Evolutionary conservation across 2,113 vertebrate species (phyloP).

Genomic region (Anser brachyrhynchus): DNA sequence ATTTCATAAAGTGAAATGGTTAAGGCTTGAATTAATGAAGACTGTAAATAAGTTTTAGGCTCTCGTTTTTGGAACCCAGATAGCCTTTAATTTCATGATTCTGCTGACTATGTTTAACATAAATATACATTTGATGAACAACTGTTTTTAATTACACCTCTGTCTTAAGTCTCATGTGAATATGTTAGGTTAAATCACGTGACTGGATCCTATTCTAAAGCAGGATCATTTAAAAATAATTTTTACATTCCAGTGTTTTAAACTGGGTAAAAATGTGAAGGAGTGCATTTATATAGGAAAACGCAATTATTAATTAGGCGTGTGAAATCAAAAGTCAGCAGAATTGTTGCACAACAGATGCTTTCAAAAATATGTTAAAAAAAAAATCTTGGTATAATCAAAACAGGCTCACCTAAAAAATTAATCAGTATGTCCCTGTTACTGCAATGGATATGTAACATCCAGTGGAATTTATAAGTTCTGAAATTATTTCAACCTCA

Average conservation of each 20-base stretch:
- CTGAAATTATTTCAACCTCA: not conserved
- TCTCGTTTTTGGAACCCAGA: not conserved
- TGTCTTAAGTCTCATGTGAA: not conserved
- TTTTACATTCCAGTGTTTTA: not conserved
- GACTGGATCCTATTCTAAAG: not conserved
- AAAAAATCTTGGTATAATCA: not conserved
- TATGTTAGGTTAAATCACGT: not conserved
- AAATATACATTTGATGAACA: not conserved
- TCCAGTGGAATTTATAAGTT: not conserved
- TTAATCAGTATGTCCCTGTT: not conserved
- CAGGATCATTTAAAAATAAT: not conserved
- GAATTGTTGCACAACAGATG: not conserved
- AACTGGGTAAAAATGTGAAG: not conserved
- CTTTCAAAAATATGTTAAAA: not conserved
- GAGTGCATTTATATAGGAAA: not conserved
- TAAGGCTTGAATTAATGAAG: conserved; percentile 63
- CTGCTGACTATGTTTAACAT: not conserved
- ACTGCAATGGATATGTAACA: not conserved
- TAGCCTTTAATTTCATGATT: not conserved
- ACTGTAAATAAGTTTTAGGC: conserved; percentile 31
- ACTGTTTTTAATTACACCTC: not conserved
- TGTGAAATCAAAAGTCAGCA: not conserved
- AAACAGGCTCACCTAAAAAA: not conserved
- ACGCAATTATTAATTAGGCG: not conserved
- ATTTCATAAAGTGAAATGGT: conserved; percentile 41